Percentiles rank a stretch among this genome's conserved stretches.
Evolutionary conservation across 2,888 invertebrate species (phyloP).

Genomic region (Dicyrtomina minuta): DNA sequence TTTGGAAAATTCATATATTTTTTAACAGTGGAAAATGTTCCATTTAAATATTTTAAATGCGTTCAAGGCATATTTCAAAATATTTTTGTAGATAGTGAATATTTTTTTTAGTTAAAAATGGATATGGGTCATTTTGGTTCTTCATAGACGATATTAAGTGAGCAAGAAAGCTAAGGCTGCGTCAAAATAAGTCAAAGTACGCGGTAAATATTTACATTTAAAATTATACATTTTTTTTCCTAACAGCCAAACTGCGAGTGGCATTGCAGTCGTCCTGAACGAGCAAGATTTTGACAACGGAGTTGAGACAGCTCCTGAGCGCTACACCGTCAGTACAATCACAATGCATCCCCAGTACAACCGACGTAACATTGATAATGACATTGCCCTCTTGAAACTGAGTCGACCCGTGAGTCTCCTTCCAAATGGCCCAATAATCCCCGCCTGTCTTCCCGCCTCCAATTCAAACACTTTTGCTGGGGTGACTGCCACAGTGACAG

Average conservation of each 20-base stretch:
- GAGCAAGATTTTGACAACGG: constrained; percentile 3
- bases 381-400: constrained; percentile 34
- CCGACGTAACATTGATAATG: constrained; percentile 34
- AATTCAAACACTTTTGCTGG: constrained; percentile 24
- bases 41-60: no score
- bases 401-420: constrained; percentile 17
- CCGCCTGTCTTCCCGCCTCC: constrained; percentile 33
- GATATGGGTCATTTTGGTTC: no score
- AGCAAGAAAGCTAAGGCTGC: no score
- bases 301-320: background rate
- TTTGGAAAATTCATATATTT: no score
- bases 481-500: constrained; percentile 41
- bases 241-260: background rate
- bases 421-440: constrained; percentile 13
- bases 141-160: no score
- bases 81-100: no score
- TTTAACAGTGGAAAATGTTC: no score
- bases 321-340: constrained; percentile 12
- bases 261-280: background rate
- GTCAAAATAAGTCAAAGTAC: background rate
- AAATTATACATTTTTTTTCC: background rate
- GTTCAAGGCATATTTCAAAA: no score
- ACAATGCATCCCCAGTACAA: constrained; percentile 32
- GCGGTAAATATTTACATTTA: no score
- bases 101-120: no score